These are phyloP conservation scores for Protophormia terraenovae DNA, from an alignment of 2,888 invertebrate species.

Conservation along the genomic window DNA sequence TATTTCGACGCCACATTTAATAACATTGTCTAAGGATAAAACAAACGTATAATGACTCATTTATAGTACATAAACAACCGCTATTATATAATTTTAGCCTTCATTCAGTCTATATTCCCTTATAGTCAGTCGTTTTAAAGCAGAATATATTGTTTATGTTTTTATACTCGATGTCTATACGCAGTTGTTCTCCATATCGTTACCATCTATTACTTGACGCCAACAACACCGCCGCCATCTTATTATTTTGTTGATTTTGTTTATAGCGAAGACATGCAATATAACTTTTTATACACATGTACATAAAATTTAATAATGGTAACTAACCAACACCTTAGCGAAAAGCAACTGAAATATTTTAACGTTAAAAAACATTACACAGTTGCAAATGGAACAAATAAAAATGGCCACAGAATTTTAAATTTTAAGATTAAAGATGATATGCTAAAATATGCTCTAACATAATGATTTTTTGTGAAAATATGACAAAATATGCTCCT, in stretches of 20 bases:
- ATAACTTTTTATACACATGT: not conserved
- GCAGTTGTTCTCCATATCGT: not conserved
- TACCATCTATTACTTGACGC: not conserved
- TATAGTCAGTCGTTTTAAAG: not conserved
- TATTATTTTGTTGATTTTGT: no score
- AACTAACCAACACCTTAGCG: no score
- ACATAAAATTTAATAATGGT: no score
- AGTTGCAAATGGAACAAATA: no score
- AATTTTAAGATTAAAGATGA: no score
- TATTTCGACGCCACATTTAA: constrained; percentile 55
- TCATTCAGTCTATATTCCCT: not conserved
- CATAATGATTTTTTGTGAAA: no score
- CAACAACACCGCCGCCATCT: not conserved
- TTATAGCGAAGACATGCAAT: not conserved
- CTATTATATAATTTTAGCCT: constrained; percentile 53
- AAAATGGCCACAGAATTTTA: no score
- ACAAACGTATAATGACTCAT: constrained; percentile 53
- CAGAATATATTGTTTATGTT: constrained; percentile 31
- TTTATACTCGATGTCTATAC: constrained; percentile 24
- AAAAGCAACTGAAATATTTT: no score
- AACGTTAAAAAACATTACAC: no score
- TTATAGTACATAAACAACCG: constrained; percentile 13
- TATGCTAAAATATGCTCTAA: no score
- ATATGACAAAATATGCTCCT: no score
- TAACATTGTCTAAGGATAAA: constrained; percentile 40